Percentiles rank a stretch among this genome's conserved stretches.
Conservation (phyloP, 2,113 vertebrate species). For the Oryzias curvinotus region DNA sequence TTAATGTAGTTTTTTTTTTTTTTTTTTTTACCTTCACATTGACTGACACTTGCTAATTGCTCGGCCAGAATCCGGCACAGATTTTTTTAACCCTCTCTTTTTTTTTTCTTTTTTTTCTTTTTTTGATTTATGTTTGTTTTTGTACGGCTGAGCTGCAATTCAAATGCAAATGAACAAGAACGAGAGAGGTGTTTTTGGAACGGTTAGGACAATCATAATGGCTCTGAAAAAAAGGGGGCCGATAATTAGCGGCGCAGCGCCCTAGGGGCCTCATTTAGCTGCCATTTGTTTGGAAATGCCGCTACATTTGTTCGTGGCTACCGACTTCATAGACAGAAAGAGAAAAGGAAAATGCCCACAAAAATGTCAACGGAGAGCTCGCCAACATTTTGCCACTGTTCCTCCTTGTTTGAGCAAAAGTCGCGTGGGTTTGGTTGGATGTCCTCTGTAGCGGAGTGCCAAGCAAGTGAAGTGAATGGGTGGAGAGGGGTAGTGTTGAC, state of each 20-base stretch:
- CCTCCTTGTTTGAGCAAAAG: slow-evolving; percentile 46
- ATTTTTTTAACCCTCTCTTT: slow-evolving; percentile 33
- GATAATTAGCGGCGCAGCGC: slow-evolving; percentile 69
- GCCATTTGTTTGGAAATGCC: slow-evolving; percentile 77
- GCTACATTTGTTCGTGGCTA: slow-evolving; percentile 77
- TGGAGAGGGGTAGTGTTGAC: slow-evolving; percentile 25
- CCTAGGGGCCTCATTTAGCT: slow-evolving; percentile 78
- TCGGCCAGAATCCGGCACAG: slow-evolving; percentile 58
- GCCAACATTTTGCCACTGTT: slow-evolving; percentile 59
- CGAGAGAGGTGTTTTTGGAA: slow-evolving; percentile 73
- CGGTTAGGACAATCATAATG: slow-evolving; percentile 77
- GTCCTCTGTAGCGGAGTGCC: slow-evolving; percentile 58
- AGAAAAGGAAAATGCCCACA: slow-evolving; percentile 45
- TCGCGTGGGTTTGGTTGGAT: slow-evolving; percentile 63
- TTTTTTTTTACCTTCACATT: slow-evolving; percentile 60
- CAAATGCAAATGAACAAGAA: slow-evolving; percentile 78
- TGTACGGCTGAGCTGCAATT: slow-evolving; percentile 68
- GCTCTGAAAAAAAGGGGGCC: slow-evolving; percentile 59
- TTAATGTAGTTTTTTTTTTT: slow-evolving; percentile 55
- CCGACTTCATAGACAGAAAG: slow-evolving; percentile 62
- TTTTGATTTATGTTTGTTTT: slow-evolving; percentile 78
- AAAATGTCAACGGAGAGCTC: slow-evolving; percentile 61
- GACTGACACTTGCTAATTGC: slow-evolving; percentile 79
- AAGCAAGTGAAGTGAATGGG: slow-evolving; percentile 58
- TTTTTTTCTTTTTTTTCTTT: slow-evolving; percentile 50